These are phyloP conservation scores for Adoxophyes honmai DNA, from an alignment of 1,140 invertebrate genomes.

Conservation along the genomic window DNA sequence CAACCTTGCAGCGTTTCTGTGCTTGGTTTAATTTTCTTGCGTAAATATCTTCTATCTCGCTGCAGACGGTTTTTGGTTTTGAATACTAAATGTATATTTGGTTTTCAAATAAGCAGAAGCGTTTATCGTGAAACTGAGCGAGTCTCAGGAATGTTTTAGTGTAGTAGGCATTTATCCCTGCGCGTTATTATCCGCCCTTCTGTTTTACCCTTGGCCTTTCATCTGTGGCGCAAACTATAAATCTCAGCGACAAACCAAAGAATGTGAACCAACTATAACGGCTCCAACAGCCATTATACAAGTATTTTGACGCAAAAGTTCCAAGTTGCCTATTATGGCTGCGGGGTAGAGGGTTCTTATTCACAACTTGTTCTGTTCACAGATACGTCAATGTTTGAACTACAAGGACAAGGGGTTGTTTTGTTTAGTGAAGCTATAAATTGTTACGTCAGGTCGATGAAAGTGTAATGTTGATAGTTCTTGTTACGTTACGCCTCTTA, in stretches of 20 bases:
- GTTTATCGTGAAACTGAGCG: no score
- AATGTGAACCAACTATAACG: neutral
- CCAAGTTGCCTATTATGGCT: conserved; percentile 22
- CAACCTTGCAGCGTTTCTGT: neutral
- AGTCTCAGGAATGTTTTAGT: no score
- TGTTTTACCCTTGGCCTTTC: neutral
- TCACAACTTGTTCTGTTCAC: conserved; percentile 4
- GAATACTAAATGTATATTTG: no score
- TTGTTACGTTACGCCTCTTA: no score
- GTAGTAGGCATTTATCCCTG: neutral
- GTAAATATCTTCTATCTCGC: neutral
- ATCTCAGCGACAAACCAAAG: conserved; percentile 8
- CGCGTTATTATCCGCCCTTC: neutral
- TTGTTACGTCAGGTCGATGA: conserved; percentile 4
- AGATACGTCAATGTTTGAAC: conserved; percentile 29
- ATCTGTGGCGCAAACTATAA: conserved; percentile 7
- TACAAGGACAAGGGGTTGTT: conserved; percentile 16
- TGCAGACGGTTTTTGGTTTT: no score
- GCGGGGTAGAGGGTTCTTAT: conserved; percentile 20
- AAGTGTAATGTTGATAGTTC: neutral
- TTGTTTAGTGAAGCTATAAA: conserved; percentile 6
- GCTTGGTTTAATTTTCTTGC: neutral
- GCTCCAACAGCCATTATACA: conserved; percentile 4
- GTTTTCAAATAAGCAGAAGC: no score
- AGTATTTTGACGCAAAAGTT: conserved; percentile 11